A percentile compares a stretch with the other conserved stretches of the same genome.
Conservation (phyloP, 2,113 vertebrate genomes). For the Lampris megalopsis region DNA sequence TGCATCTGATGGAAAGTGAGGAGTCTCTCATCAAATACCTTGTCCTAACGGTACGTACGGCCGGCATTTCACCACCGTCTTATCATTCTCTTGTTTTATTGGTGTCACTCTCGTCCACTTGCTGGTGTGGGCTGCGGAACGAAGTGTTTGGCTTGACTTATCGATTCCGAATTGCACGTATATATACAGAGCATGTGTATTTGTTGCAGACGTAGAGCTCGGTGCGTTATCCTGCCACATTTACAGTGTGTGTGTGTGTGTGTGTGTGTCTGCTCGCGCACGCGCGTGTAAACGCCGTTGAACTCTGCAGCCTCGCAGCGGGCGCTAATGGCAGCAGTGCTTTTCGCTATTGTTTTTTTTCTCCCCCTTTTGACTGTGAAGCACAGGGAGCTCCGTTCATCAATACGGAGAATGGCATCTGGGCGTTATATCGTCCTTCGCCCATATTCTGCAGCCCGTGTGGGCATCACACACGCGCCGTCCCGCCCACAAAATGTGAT, state of each 20-base stretch:
- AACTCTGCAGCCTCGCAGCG: conserved; percentile 37
- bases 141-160: background rate
- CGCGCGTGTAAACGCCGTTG: background rate
- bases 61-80: conserved; percentile 43
- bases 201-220: conserved; percentile 34
- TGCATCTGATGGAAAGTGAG: conserved; percentile 78
- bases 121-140: background rate
- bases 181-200: conserved; percentile 45
- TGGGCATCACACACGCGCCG: conserved; percentile 37
- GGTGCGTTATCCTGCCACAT: conserved; percentile 32
- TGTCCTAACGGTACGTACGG: conserved; percentile 70
- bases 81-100: conserved; percentile 10
- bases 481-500: conserved; percentile 72
- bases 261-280: too few relatives aligned
- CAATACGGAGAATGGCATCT: too few relatives aligned
- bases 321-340: conserved; percentile 4
- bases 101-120: conserved; percentile 16
- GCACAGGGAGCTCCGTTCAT: too few relatives aligned
- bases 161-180: background rate
- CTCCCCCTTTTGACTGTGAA: too few relatives aligned
- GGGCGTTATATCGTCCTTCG: too few relatives aligned
- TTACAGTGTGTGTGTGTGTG: conserved; percentile 1
- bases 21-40: conserved; percentile 64
- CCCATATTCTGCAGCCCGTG: background rate
- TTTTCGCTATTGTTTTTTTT: too few relatives aligned